phyloP scores from a whole-genome alignment of 2,113 vertebrate species.

The Peromyscus polionotus region DNA sequence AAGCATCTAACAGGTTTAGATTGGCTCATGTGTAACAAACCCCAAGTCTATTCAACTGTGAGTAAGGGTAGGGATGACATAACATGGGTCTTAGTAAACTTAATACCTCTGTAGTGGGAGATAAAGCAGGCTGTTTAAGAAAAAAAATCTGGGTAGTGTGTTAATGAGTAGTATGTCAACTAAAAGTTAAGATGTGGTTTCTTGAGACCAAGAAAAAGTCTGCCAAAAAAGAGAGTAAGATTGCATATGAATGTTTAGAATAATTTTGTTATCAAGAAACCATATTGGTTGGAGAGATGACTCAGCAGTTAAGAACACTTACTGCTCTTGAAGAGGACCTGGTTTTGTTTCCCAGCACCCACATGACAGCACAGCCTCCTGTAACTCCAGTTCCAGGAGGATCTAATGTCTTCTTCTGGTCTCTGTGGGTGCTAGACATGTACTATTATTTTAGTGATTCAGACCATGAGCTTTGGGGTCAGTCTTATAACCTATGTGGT shows the following conservation, averaged over 20 bases:
- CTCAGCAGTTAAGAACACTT: not conserved
- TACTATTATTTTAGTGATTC: constrained; percentile 30
- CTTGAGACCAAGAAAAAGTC: not conserved
- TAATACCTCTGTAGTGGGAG: not conserved
- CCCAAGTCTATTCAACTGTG: not conserved
- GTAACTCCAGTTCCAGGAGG: not conserved
- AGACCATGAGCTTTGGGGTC: constrained; percentile 42
- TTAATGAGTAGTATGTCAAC: constrained; percentile 4
- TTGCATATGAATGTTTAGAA: constrained; percentile 3
- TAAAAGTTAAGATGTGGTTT: constrained; percentile 26
- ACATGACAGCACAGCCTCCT: not conserved
- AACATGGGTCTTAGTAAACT: not conserved
- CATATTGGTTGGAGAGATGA: not conserved
- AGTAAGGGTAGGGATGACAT: not conserved
- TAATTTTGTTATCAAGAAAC: constrained; percentile 41
- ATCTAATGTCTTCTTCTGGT: not conserved
- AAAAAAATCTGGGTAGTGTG: not conserved
- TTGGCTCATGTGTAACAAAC: not conserved
- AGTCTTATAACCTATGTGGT: constrained; percentile 17
- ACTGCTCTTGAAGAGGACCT: not conserved
- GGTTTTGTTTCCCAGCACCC: not conserved
- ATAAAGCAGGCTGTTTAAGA: constrained; percentile 25
- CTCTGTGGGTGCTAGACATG: not conserved
- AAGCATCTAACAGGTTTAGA: constrained; percentile 2
- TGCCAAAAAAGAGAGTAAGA: constrained; percentile 26